A percentile compares a stretch with the other conserved stretches of the same genome.
Evolutionary conservation across 1,140 invertebrate genomes (phyloP).

Genomic region (Conopomorpha cramerella): DNA sequence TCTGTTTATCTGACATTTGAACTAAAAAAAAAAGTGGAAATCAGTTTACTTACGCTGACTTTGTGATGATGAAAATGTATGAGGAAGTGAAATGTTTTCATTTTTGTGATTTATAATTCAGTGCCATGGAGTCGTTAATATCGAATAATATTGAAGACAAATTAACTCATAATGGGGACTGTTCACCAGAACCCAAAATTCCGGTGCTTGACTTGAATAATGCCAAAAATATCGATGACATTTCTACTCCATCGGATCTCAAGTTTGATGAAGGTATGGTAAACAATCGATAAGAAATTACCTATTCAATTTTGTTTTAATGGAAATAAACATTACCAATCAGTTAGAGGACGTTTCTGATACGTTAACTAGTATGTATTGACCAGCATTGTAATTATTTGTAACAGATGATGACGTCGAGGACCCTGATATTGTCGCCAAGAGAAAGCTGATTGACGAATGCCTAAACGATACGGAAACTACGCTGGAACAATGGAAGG

Average conservation of each 20-base stretch:
- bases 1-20: too few species aligned
- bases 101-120: slow-evolving; percentile 34
- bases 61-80: slow-evolving; percentile 11
- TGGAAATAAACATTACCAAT: neutral
- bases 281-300: slow-evolving; percentile 25
- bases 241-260: slow-evolving; percentile 55
- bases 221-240: slow-evolving; percentile 56
- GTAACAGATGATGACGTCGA: slow-evolving; percentile 37
- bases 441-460: slow-evolving; percentile 43
- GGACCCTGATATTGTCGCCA: slow-evolving; percentile 35
- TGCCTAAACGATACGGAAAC: slow-evolving; percentile 39
- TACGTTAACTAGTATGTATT: neutral
- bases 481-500: slow-evolving; percentile 54
- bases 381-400: slow-evolving; percentile 4
- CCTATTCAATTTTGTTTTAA: slow-evolving; percentile 6
- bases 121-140: slow-evolving; percentile 38
- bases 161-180: slow-evolving; percentile 37
- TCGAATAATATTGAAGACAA: slow-evolving; percentile 32
- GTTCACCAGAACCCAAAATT: slow-evolving; percentile 24
- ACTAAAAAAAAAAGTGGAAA: too few species aligned
- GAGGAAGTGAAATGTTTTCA: slow-evolving; percentile 44
- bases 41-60: too few species aligned
- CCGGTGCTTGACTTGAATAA: slow-evolving; percentile 30
- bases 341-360: neutral
- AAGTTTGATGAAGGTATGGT: slow-evolving; percentile 59